A percentile compares a stretch with the other conserved stretches of the same genome.
These are phyloP conservation scores for Siderastrea siderea DNA, from an alignment of 92 coral and sea anemone genomes.

Conservation along the genomic window DNA sequence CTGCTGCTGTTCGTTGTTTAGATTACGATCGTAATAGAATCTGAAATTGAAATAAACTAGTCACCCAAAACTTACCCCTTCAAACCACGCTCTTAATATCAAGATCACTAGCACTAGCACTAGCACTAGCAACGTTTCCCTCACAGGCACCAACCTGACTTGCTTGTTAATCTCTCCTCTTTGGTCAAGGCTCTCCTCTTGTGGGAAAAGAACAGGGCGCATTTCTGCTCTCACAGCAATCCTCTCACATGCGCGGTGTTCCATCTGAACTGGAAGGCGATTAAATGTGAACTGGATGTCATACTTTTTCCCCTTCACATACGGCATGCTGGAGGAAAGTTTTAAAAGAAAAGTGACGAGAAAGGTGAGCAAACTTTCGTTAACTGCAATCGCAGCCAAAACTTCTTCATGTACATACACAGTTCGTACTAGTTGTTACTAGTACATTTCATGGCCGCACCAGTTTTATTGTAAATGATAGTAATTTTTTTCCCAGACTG, in stretches of 20 bases:
- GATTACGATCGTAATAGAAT: slow-evolving; percentile 63
- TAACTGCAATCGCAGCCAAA: too few relatives aligned
- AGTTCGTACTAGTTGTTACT: too few relatives aligned
- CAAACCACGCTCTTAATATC: too few relatives aligned
- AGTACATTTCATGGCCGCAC: too few relatives aligned
- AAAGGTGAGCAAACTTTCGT: neutral
- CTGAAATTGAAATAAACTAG: slow-evolving; percentile 9
- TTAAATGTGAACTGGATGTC: slow-evolving; percentile 84
- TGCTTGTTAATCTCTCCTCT: slow-evolving; percentile 7
- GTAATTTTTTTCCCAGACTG: too few relatives aligned
- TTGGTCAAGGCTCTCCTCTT: slow-evolving; percentile 41
- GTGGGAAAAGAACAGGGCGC: slow-evolving; percentile 72
- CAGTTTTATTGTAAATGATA: too few relatives aligned
- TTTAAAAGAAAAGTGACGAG: neutral
- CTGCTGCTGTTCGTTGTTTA: slow-evolving; percentile 78
- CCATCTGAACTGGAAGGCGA: slow-evolving; percentile 78
- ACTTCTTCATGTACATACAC: too few relatives aligned
- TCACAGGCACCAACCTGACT: slow-evolving; percentile 23
- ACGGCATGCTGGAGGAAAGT: slow-evolving; percentile 72
- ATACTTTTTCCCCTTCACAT: slow-evolving; percentile 63
- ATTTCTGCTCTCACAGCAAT: slow-evolving; percentile 33
- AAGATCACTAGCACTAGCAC: too few relatives aligned
- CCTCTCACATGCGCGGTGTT: slow-evolving; percentile 77
- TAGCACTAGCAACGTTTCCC: too few relatives aligned
- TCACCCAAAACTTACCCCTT: neutral